A percentile compares a stretch with the other conserved stretches of the same genome.
These are phyloP conservation scores for Patiria pectinifera DNA, from an alignment of 53 echinoderm and acorn worm genomes.

Conservation along the genomic window DNA sequence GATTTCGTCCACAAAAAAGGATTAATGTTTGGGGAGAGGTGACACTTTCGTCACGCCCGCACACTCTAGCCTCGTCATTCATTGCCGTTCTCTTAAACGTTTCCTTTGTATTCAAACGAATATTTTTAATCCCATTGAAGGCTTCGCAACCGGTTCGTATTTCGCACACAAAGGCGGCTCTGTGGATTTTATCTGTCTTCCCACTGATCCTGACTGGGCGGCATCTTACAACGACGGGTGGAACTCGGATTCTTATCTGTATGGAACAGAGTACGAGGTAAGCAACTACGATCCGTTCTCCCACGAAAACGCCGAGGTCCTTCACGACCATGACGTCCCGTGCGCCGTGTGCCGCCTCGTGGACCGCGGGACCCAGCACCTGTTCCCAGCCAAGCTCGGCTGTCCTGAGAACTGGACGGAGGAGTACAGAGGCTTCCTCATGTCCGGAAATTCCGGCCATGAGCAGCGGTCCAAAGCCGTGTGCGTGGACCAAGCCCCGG, in stretches of 20 bases:
- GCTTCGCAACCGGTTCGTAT: conserved; percentile 36
- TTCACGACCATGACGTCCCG: conserved; percentile 54
- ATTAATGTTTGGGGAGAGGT: too few relatives aligned
- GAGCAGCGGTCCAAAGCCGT: conserved; percentile 28
- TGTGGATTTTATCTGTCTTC: conserved; percentile 35
- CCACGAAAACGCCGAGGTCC: conserved; percentile 31
- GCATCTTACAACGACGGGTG: neutral
- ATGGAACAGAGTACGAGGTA: conserved; percentile 56
- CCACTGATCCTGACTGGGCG: conserved; percentile 27
- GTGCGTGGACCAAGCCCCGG: conserved; percentile 74
- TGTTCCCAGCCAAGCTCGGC: conserved; percentile 52
- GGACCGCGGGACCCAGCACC: conserved; percentile 41
- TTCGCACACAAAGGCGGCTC: conserved; percentile 48
- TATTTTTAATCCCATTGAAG: neutral
- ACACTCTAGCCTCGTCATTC: too few relatives aligned
- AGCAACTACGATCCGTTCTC: conserved; percentile 48
- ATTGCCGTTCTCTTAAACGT: too few relatives aligned
- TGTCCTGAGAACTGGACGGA: conserved; percentile 66
- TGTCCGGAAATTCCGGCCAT: conserved; percentile 50
- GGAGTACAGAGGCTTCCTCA: conserved; percentile 69
- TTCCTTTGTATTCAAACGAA: too few relatives aligned
- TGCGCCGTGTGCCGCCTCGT: conserved; percentile 64
- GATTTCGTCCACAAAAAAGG: too few relatives aligned
- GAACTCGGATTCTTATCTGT: conserved; percentile 10
- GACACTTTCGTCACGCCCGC: too few relatives aligned